Evolutionary conservation across 2,888 invertebrate species (phyloP).

Genomic region (Ethmia dodecea): DNA sequence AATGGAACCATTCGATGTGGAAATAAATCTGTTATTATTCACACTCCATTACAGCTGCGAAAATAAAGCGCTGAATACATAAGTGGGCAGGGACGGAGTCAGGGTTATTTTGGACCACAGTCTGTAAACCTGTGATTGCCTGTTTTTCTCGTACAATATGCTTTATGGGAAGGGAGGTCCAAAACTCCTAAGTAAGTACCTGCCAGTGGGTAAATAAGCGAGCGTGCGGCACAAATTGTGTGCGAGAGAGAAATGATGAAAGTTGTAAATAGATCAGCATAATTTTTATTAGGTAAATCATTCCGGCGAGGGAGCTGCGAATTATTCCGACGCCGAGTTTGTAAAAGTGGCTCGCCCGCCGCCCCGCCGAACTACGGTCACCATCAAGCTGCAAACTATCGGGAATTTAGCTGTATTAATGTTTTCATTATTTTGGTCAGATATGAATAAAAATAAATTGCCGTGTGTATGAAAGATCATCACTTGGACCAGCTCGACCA

Average conservation of each 20-base stretch:
- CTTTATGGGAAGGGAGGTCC: no score
- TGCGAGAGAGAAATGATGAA: conserved; percentile 33
- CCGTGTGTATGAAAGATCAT: no score
- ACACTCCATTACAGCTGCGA: conserved; percentile 10
- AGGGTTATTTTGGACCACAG: no score
- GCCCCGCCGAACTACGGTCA: neutral
- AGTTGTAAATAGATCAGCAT: conserved; percentile 51
- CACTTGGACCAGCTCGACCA: no score
- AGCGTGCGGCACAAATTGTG: conserved; percentile 21
- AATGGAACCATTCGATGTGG: conserved; percentile 7
- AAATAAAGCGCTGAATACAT: conserved; percentile 11
- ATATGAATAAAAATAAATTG: no score
- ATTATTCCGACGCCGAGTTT: conserved; percentile 34
- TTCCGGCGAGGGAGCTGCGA: conserved; percentile 25
- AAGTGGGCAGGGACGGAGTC: no score
- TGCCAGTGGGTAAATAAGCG: conserved; percentile 22
- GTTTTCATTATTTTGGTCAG: no score
- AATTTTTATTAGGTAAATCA: conserved; percentile 56
- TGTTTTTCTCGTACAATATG: no score
- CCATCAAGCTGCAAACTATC: no score
- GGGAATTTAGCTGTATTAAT: no score
- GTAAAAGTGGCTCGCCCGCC: conserved; percentile 24
- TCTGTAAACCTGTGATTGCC: no score
- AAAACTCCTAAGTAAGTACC: no score
- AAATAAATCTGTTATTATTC: conserved; percentile 14